Percentiles rank a stretch among this genome's conserved stretches.
Conservation (phyloP, 2,797 vertebrate species). For the Prionace glauca region DNA sequence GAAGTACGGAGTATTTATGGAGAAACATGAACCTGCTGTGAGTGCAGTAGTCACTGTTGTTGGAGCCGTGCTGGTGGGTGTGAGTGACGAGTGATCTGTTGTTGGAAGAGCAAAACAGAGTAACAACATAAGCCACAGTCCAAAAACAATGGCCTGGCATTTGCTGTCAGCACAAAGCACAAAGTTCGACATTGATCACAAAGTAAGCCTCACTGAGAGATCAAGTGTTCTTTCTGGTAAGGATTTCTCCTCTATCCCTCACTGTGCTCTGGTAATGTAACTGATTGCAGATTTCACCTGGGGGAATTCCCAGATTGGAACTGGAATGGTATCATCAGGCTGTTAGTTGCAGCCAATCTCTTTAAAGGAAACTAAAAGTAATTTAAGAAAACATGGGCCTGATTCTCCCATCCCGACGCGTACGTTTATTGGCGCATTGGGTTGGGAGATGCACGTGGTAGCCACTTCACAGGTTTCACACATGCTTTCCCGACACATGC, state of each 20-base stretch:
- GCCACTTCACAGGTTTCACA: too few species aligned
- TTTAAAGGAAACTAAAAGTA: neutral
- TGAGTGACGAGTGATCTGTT: neutral
- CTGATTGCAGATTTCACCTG: neutral
- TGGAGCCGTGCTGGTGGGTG: neutral
- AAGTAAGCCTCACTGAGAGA: too few species aligned
- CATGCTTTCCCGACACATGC: too few species aligned
- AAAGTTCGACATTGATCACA: neutral
- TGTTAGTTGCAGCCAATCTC: too few species aligned
- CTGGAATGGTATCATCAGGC: neutral
- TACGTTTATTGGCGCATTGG: too few species aligned
- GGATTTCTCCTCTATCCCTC: neutral
- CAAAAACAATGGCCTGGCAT: neutral
- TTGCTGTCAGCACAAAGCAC: neutral
- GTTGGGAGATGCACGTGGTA: too few species aligned
- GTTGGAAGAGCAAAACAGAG: neutral
- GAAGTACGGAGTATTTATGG: neutral
- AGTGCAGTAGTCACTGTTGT: neutral
- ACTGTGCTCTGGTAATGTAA: neutral
- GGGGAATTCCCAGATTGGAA: neutral
- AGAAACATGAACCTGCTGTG: neutral
- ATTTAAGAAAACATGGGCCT: neutral
- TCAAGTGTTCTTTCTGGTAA: neutral
- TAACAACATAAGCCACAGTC: neutral
- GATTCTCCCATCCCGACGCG: too few species aligned